Percentiles rank a stretch among this genome's conserved stretches.
Evolutionary conservation across 2,797 vertebrate species (phyloP).

Genomic region (Champsocephalus esox): DNA sequence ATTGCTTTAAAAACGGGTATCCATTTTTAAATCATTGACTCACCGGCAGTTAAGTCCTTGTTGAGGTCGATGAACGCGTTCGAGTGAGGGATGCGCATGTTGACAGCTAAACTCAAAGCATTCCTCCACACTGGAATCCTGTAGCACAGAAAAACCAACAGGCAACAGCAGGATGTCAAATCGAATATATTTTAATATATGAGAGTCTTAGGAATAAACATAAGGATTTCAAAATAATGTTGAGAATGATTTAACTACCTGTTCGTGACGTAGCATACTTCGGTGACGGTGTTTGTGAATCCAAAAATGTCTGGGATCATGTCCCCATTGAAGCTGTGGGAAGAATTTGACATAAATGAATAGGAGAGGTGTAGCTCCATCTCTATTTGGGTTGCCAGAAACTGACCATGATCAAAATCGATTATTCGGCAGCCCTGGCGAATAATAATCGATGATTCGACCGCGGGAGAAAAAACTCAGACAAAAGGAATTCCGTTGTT

Average conservation of each 20-base stretch:
- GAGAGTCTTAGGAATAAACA: neutral
- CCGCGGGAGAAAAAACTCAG: too few species aligned
- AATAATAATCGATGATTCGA: too few species aligned
- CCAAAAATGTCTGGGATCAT: slow-evolving; percentile 97
- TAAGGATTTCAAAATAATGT: neutral
- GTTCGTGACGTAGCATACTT: slow-evolving; percentile 85
- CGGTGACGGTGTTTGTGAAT: slow-evolving; percentile 70
- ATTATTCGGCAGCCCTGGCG: too few species aligned
- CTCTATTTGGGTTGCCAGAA: neutral
- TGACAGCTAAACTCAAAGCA: slow-evolving; percentile 75
- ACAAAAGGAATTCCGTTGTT: too few species aligned
- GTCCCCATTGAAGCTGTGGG: slow-evolving; percentile 94
- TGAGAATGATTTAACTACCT: slow-evolving; percentile 76
- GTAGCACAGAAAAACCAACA: slow-evolving; percentile 8
- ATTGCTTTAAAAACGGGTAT: neutral
- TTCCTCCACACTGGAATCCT: slow-evolving; percentile 85
- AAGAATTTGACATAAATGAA: neutral
- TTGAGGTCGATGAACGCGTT: slow-evolving; percentile 96
- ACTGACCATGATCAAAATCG: too few species aligned
- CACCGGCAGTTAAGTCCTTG: slow-evolving; percentile 96
- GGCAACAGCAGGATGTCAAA: neutral
- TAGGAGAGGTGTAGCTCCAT: too few species aligned
- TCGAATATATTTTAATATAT: neutral
- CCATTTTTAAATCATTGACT: slow-evolving; percentile 49
- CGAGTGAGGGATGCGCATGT: slow-evolving; percentile 91